Conservation (phyloP, 2,888 invertebrate species). For the Trichopoda pennipes region DNA sequence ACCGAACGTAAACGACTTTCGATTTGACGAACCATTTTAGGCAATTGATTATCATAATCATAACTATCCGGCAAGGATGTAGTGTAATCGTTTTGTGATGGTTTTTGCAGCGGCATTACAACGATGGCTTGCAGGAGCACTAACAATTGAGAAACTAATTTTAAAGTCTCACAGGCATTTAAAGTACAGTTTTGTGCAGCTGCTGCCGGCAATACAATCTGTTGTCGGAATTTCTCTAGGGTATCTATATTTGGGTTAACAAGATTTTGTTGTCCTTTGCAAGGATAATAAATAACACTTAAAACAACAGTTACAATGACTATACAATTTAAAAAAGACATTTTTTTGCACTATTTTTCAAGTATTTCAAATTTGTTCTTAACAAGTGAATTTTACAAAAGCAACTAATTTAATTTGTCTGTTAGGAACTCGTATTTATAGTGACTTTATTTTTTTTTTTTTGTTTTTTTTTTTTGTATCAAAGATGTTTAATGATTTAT, state of each 20-base stretch:
- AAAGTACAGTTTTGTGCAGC: conserved; percentile 79
- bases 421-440: conserved; percentile 52
- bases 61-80: neutral
- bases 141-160: conserved; percentile 78
- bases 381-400: conserved; percentile 26
- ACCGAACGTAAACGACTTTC: conserved; percentile 84
- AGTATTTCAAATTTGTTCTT: neutral
- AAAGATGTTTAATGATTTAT: conserved; percentile 32
- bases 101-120: conserved; percentile 25
- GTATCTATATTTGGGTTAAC: conserved; percentile 56
- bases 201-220: conserved; percentile 73
- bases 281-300: conserved; percentile 3
- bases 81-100: conserved; percentile 6
- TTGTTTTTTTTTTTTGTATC: too few species aligned
- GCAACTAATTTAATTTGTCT: conserved; percentile 45
- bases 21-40: conserved; percentile 81
- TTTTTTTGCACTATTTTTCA: neutral
- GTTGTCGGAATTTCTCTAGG: conserved; percentile 75
- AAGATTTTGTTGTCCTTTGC: conserved; percentile 34
- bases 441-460: too few species aligned
- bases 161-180: conserved; percentile 81
- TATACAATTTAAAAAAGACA: conserved; percentile 19
- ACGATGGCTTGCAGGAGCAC: conserved; percentile 68
- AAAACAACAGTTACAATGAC: neutral
- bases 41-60: conserved; percentile 72